A percentile compares a stretch with the other conserved stretches of the same genome.
Conservation (phyloP, 2,888 invertebrate genomes). For the Dasysyrphus tricinctus region DNA sequence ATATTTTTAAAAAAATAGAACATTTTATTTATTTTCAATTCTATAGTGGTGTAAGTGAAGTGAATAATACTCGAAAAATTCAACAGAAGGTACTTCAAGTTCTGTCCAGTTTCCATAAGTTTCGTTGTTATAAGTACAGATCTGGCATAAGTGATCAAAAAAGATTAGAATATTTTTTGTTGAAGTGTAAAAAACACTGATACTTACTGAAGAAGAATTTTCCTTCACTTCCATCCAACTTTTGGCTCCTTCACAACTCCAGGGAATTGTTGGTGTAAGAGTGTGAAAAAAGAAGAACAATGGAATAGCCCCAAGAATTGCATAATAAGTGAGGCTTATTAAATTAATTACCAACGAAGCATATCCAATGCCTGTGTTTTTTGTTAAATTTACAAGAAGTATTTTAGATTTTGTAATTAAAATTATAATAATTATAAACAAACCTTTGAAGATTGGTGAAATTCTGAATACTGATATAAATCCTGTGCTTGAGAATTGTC, state of each 20-base stretch:
- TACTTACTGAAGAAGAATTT: slow-evolving; percentile 16
- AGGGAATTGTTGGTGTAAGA: slow-evolving; percentile 87
- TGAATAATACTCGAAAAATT: slow-evolving; percentile 47
- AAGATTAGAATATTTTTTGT: not conserved
- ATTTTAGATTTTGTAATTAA: not conserved
- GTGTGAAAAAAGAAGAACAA: slow-evolving; percentile 90
- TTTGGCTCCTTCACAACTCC: slow-evolving; percentile 88
- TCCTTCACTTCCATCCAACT: slow-evolving; percentile 60
- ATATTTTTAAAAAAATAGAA: not conserved
- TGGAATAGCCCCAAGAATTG: slow-evolving; percentile 82
- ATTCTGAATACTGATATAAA: slow-evolving; percentile 92
- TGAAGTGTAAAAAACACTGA: not conserved
- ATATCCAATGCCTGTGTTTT: slow-evolving; percentile 96
- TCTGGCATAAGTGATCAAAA: not conserved
- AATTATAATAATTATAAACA: not conserved
- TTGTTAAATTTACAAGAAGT: too few relatives aligned
- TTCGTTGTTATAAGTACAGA: slow-evolving; percentile 9
- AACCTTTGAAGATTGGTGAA: slow-evolving; percentile 94
- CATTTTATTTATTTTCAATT: not conserved
- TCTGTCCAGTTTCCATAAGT: not conserved
- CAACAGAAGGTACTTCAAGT: slow-evolving; percentile 38
- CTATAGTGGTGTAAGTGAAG: not conserved
- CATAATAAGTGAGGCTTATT: slow-evolving; percentile 90
- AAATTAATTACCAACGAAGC: slow-evolving; percentile 91
- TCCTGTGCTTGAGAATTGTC: slow-evolving; percentile 92